Conservation (phyloP, 2,888 invertebrate genomes). For the Tetragnatha montana region DNA sequence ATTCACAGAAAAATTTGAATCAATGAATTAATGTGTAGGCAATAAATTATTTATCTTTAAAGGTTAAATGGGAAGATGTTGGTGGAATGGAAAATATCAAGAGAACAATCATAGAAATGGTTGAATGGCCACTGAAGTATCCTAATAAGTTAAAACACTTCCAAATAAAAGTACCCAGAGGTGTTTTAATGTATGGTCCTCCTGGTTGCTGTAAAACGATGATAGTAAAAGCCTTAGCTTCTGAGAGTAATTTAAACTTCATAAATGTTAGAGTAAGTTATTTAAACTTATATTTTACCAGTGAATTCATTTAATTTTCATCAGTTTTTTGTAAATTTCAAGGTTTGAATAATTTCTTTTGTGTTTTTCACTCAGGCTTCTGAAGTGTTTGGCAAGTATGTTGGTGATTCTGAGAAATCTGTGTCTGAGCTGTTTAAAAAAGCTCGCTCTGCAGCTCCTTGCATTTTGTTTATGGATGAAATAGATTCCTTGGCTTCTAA, state of each 20-base stretch:
- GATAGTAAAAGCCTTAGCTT: slow-evolving; percentile 97
- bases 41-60: background rate
- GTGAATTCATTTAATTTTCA: background rate
- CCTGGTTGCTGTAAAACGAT: slow-evolving; percentile 99
- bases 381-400: slow-evolving; percentile 97
- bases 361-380: slow-evolving; percentile 82
- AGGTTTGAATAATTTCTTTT: background rate
- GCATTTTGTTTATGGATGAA: slow-evolving; percentile 99
- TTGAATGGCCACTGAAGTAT: slow-evolving; percentile 95
- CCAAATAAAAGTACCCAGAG: slow-evolving; percentile 90
- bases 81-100: slow-evolving; percentile 93
- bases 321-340: background rate
- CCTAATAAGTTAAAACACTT: slow-evolving; percentile 87
- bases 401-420: slow-evolving; percentile 97
- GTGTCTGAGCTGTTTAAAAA: slow-evolving; percentile 96
- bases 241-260: slow-evolving; percentile 96
- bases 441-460: slow-evolving; percentile 95
- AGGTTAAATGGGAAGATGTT: slow-evolving; percentile 90
- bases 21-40: too few relatives aligned
- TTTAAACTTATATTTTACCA: too few relatives aligned
- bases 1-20: too few relatives aligned
- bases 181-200: slow-evolving; percentile 95
- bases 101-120: slow-evolving; percentile 88
- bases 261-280: slow-evolving; percentile 87
- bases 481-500: slow-evolving; percentile 93